Evolutionary conservation across 2,113 vertebrate species (phyloP).

Genomic region (Podocnemis expansa): DNA sequence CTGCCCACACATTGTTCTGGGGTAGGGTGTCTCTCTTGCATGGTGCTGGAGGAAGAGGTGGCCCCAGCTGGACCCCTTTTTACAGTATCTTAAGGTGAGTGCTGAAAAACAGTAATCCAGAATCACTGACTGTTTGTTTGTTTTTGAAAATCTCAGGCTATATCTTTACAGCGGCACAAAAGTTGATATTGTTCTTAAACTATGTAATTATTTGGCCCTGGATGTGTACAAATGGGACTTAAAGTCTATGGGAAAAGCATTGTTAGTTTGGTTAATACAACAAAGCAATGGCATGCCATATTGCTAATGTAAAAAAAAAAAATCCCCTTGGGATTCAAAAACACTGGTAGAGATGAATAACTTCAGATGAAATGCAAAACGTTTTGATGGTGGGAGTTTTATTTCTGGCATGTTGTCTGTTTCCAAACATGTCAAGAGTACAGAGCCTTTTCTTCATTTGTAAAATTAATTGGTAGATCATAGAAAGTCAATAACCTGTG

Average conservation of each 20-base stretch:
- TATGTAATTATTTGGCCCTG: not conserved
- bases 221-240: not conserved
- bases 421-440: not conserved
- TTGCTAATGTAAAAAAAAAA: too few relatives aligned
- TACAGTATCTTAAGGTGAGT: too few relatives aligned
- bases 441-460: not conserved
- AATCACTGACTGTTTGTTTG: not conserved
- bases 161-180: not conserved
- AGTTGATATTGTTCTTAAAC: not conserved
- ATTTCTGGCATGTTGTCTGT: not conserved
- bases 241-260: not conserved
- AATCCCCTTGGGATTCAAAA: not conserved
- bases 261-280: rapidly evolving
- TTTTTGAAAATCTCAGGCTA: not conserved
- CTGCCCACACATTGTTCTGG: too few relatives aligned
- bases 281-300: not conserved
- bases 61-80: too few relatives aligned
- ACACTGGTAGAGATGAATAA: not conserved
- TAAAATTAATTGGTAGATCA: not conserved
- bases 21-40: too few relatives aligned
- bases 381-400: not conserved
- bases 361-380: not conserved
- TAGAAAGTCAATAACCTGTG: not conserved
- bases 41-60: too few relatives aligned
- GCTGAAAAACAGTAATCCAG: not conserved